Percentiles rank a stretch among this genome's conserved stretches.
Evolutionary conservation across 2,113 vertebrate species (phyloP).

Genomic region (Semicossyphus pulcher): DNA sequence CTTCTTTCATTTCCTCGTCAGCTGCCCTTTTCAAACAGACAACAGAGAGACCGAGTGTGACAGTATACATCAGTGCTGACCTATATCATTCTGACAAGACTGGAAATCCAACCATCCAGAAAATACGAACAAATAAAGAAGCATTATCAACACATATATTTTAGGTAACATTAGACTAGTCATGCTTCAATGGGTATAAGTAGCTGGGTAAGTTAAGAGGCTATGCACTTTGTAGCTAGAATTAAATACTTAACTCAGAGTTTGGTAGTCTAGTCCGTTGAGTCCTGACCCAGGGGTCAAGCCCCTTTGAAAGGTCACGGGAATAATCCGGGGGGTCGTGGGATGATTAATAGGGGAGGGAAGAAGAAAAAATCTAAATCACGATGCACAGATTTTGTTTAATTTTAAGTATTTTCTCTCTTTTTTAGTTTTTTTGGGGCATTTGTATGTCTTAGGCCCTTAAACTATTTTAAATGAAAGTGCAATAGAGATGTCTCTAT

Average conservation of each 20-base stretch:
- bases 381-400: not conserved
- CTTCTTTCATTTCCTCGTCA: conserved; percentile 28
- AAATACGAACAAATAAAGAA: no score
- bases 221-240: not conserved
- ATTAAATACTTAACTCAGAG: not conserved
- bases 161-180: no score
- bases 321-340: not conserved
- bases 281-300: not conserved
- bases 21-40: conserved; percentile 57
- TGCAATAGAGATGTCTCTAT: no score
- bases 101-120: no score
- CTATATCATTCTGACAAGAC: conserved; percentile 37
- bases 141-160: no score
- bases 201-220: not conserved
- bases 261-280: not conserved
- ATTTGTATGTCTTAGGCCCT: no score
- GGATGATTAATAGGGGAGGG: not conserved
- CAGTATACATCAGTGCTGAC: conserved; percentile 30
- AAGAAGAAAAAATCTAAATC: not conserved
- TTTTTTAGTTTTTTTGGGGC: not conserved
- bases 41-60: conserved; percentile 25
- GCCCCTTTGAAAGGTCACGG: not conserved
- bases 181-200: no score
- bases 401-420: not conserved
- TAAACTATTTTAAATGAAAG: no score